Base-by-base conservation (phyloP, 2,113 vertebrate species). In the Loxodonta africana region DNA sequence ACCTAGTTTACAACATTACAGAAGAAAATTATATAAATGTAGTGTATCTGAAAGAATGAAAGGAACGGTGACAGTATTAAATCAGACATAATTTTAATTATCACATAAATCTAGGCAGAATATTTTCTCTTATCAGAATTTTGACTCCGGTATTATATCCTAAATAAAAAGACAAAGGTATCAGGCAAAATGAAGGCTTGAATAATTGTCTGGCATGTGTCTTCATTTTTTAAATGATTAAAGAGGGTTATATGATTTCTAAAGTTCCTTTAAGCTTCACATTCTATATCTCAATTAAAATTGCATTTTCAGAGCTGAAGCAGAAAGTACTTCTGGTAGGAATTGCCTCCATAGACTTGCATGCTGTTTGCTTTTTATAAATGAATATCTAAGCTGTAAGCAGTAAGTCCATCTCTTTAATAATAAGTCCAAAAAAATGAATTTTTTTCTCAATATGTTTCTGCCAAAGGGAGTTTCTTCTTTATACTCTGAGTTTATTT, bases 111-210 rank as follows among this genome's bases (percentile, higher is more conserved):
- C 69, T 67, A 91, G 57, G 62, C n/a, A 88, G n/a, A 17, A 60
- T 10, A 60, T 93, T 88, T 95, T 95, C 25, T 95, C n/a, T 93
- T 44, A 86, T 83, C 76, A 69, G 51, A 83, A 80, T 91, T 93
- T 96, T 83, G 12, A 12, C 71, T 60, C 10, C 6, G 83, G 5
- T 37, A 63, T 30, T 87, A 25, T 88, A 87, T 48, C 1, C 82
- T 91, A 95, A 95, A 95, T 90, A 48, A 78, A 83, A 82, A 44
- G 14, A 30, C 6, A 65, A 77, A 76, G 51, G 14, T 46, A 57
- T 10, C 30, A 87, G 44, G 51, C 12, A 93, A 93, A 84, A 80
- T 17, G 21, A 91, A 44, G 25, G 9, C 10, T 65, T 57, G 8
- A 51, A 88, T 67, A 86, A 78, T 63, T 90, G 46, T 18, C 25